Base-by-base conservation (phyloP, 2,888 invertebrate genomes). In the Andrena chrysosceles region DNA sequence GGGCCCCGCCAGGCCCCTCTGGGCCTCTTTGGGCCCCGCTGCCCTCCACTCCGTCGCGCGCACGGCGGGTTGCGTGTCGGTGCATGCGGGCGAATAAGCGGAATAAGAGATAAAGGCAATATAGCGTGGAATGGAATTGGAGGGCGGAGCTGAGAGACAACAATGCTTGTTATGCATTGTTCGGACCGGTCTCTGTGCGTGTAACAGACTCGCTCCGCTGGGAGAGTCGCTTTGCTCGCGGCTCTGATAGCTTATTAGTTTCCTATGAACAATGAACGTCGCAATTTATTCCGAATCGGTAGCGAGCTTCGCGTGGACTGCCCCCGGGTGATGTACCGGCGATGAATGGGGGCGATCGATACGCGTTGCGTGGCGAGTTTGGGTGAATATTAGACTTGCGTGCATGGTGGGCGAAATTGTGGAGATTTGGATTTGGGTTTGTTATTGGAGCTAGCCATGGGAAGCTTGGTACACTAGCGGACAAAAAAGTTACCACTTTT, bases 141-240 rank as follows among this genome's bases (percentile, higher is more conserved):
- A 90, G 89, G 92, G 91, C 92, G 91, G 92, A 88, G 90, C 84
- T 82, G 83, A 89, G 89, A 90, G 90, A 93, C 92, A 42, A 93
- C 92, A 93, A 93, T 93, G 91, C 93, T 92, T 86, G 92, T 92
- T 91, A 92, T 91, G 92, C 91, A 90, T 92, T 91, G 91, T 92
- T 91, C 90, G 80, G 72, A 77, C 83, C 80, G 77, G 83, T 77
- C 78, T 84, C 67, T 49, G 60, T 54, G 77, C 74, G 33, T 68
- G 74, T 60, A 76, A 52, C 71, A 60, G 67, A 64, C 59, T 56
- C 60, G 16, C 60, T 26, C 56, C 48, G 68, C 72, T 13, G 56
- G 56, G 56, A 56, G 64, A 42, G 23, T 49, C 16, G 29, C 7
- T 8, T 16, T 56, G 48, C n/a, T 33, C 42, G 56, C 23, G 52